Evolutionary conservation across 2,888 invertebrate genomes (phyloP).

Genomic region (Metopia argyrocephala): DNA sequence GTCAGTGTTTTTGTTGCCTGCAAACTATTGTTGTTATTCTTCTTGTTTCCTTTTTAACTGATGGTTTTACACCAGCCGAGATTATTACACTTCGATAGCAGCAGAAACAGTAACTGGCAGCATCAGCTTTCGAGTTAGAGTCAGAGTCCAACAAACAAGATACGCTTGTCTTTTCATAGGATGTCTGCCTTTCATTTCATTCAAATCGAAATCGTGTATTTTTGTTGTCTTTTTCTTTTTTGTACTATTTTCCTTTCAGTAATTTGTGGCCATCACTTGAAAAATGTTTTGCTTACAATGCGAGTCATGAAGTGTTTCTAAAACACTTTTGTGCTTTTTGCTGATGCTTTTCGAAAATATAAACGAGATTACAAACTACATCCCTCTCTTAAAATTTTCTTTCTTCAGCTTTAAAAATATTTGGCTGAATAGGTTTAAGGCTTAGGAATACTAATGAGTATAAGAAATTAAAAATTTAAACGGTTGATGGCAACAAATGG

Average conservation of each 20-base stretch:
- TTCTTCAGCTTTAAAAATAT: conserved; percentile 1
- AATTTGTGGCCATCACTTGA: conserved; percentile 28
- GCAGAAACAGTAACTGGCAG: conserved; percentile 30
- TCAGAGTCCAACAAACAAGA: conserved; percentile 38
- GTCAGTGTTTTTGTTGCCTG: conserved; percentile 41
- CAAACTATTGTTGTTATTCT: conserved; percentile 45
- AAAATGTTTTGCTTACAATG: conserved; percentile 16
- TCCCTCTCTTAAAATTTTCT: not conserved
- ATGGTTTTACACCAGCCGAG: conserved; percentile 43
- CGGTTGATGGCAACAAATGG: not conserved
- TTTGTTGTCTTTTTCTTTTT: not conserved
- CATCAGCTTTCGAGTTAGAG: not conserved
- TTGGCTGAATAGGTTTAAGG: not conserved
- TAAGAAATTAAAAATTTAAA: not conserved
- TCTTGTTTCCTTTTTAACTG: conserved; percentile 31
- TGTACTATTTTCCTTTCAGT: conserved; percentile 21
- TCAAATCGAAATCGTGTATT: not conserved
- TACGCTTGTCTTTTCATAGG: conserved; percentile 58
- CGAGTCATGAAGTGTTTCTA: conserved; percentile 9
- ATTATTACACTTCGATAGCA: conserved; percentile 57
- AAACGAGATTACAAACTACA: not conserved
- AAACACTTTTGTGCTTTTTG: conserved; percentile 17
- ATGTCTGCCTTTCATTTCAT: conserved; percentile 44
- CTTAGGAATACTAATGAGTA: not conserved
- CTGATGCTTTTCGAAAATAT: conserved; percentile 27